Conservation (phyloP, 2,797 vertebrate species). For the Hybognathus amarus region DNA sequence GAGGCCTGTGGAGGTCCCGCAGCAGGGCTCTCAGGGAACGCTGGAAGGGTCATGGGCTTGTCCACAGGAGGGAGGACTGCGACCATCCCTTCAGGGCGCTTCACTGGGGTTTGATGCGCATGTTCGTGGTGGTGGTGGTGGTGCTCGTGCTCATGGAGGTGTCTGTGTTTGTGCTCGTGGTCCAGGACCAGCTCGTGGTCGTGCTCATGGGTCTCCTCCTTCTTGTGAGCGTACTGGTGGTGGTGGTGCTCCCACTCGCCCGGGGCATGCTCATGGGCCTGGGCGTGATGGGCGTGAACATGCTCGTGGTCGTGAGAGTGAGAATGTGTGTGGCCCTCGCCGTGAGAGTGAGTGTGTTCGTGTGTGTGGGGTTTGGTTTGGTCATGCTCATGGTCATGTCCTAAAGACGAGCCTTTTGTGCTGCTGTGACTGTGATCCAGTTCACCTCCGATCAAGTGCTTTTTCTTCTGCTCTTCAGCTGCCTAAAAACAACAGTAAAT, state of each 20-base stretch:
- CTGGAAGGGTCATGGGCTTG: conserved; percentile 57
- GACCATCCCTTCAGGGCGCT: conserved; percentile 64
- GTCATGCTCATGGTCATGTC: conserved; percentile 42
- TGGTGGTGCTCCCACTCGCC: conserved; percentile 61
- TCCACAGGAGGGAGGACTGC: conserved; percentile 61
- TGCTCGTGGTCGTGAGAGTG: conserved; percentile 72
- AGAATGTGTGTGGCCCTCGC: conserved; percentile 51
- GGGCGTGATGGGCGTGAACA: conserved; percentile 69
- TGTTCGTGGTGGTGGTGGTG: conserved; percentile 78
- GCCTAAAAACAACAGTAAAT: conserved; percentile 61
- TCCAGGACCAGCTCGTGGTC: conserved; percentile 77
- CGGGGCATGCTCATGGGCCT: conserved; percentile 69
- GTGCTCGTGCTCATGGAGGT: conserved; percentile 78
- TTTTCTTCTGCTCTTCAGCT: conserved; percentile 69
- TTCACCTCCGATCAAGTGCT: conserved; percentile 67
- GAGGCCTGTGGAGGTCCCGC: conserved; percentile 49
- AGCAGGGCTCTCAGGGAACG: conserved; percentile 62
- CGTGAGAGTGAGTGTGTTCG: neutral
- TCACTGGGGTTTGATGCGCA: conserved; percentile 28
- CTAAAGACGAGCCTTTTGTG: conserved; percentile 7
- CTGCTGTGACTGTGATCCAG: conserved; percentile 73
- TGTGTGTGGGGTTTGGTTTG: conserved; percentile 33
- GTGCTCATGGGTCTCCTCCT: conserved; percentile 71
- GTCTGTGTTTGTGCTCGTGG: conserved; percentile 75
- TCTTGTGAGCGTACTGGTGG: conserved; percentile 69